Evolutionary conservation across 1,140 invertebrate species (phyloP), one percentile per base, ranked within the genome.

Genomic region (Achatina immaculata): DNA sequence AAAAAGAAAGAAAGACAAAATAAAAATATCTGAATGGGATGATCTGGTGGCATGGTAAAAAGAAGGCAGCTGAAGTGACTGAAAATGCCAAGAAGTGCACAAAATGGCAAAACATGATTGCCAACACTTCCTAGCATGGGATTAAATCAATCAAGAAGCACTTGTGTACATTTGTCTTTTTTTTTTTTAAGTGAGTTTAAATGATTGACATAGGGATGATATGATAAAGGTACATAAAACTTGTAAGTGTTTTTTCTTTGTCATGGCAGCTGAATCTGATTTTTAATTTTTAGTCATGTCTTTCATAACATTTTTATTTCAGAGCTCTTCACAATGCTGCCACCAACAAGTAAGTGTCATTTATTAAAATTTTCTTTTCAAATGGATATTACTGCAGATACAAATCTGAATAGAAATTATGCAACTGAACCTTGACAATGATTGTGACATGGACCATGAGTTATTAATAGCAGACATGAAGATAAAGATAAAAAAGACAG

Each of bases 281-380:
- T n/a, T n/a, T n/a, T n/a, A n/a, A n/a, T n/a, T 45, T 45, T 45
- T 34, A 24, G 6, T 24, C 24, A 28, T 51, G 19, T 21, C 48
- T 62, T 55, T 55, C 31, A 51, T 38, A 31, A 7, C 28, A 66
- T 78, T 78, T 78, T 78, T 51, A 71, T 71, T 51, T 38, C 65
- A 48, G 45, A 43, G 40, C 16, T 24, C 4, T 78, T 48, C 14
- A 34, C 43, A 38, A 55, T 48, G 43, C 40, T 38, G 6, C 34
- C 51, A 51, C 48, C 34, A 48, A 48, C 48, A 75, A 58, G 34
- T 58, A 38, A 48, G 45, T 55, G 4, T 31, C 7, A 1, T 28
- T 14, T 45, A 3, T 9, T 43, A n/a, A n/a, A n/a, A n/a, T n/a
- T n/a, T n/a, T n/a, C n/a, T n/a, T n/a, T n/a, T n/a, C n/a, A n/a